phyloP scores from a whole-genome alignment of 2,888 invertebrate species.

The Synanthedon andrenaeformis region DNA sequence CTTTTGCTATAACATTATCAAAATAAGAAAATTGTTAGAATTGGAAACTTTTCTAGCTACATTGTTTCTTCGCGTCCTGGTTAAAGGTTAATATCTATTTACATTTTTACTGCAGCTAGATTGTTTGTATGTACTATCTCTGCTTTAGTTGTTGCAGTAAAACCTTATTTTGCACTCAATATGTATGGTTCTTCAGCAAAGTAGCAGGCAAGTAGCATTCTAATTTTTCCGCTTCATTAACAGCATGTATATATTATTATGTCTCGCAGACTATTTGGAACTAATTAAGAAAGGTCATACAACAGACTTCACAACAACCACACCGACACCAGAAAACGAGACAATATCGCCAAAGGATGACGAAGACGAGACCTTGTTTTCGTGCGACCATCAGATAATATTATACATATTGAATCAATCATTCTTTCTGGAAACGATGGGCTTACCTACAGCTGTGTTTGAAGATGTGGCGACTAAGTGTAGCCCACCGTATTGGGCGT shows the following conservation, averaged over 20 bases:
- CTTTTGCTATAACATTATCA: too few species aligned
- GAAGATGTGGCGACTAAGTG: conserved; percentile 37
- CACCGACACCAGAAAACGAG: conserved; percentile 22
- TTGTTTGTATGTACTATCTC: background rate
- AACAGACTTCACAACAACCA: conserved; percentile 22
- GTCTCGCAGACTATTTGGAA: conserved; percentile 34
- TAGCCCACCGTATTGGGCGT: conserved; percentile 72
- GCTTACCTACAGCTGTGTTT: conserved; percentile 32
- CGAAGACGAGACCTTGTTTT: conserved; percentile 55
- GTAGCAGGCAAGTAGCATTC: conserved; percentile 3
- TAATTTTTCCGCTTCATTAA: conserved; percentile 49
- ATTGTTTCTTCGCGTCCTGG: too few species aligned
- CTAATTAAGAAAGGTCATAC: conserved; percentile 23
- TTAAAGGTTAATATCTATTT: too few species aligned
- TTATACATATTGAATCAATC: conserved; percentile 77
- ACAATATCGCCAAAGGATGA: conserved; percentile 42
- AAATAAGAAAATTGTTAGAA: too few species aligned
- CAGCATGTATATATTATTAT: conserved; percentile 37
- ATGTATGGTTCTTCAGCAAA: background rate
- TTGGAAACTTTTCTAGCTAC: too few species aligned
- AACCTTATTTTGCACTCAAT: background rate
- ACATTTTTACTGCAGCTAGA: background rate
- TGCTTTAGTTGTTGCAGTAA: conserved; percentile 1
- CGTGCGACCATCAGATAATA: conserved; percentile 80
- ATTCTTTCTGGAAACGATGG: conserved; percentile 47